These are phyloP conservation scores for Marasmarcha lunaedactyla DNA, from an alignment of 2,888 invertebrate genomes.

Conservation along the genomic window DNA sequence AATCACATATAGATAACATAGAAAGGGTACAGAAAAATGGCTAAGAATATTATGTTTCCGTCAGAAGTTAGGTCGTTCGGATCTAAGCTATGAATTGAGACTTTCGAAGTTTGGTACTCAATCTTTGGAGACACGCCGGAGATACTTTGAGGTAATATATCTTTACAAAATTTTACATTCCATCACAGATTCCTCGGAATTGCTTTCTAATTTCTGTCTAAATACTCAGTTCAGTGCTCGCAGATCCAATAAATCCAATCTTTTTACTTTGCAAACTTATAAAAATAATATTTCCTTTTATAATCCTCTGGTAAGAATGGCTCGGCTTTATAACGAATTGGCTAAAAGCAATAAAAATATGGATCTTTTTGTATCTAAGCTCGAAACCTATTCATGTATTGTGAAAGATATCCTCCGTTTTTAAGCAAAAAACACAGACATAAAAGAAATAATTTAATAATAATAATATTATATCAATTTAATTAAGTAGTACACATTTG, in stretches of 20 bases:
- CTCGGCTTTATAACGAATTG: background rate
- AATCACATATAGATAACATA: slow-evolving; percentile 1
- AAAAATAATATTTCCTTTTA: slow-evolving; percentile 6
- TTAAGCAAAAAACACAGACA: too few species aligned
- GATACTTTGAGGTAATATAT: background rate
- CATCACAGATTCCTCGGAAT: background rate
- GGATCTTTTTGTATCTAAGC: too few species aligned
- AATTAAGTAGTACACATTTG: too few species aligned
- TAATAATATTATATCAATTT: too few species aligned
- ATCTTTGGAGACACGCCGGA: background rate
- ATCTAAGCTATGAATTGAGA: background rate
- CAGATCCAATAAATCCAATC: background rate
- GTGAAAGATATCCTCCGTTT: too few species aligned
- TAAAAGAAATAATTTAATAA: too few species aligned
- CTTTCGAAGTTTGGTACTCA: background rate
- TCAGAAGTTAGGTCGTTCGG: background rate
- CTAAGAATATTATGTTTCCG: background rate
- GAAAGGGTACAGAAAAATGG: slow-evolving; percentile 5
- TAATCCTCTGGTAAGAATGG: background rate
- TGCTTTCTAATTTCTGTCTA: background rate
- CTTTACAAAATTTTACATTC: background rate
- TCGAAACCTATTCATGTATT: too few species aligned
- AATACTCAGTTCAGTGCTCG: background rate
- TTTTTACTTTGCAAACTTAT: background rate
- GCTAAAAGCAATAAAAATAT: too few species aligned